Base-by-base conservation (phyloP, 1,140 invertebrate species). In the Armadillidium nasatum region DNA sequence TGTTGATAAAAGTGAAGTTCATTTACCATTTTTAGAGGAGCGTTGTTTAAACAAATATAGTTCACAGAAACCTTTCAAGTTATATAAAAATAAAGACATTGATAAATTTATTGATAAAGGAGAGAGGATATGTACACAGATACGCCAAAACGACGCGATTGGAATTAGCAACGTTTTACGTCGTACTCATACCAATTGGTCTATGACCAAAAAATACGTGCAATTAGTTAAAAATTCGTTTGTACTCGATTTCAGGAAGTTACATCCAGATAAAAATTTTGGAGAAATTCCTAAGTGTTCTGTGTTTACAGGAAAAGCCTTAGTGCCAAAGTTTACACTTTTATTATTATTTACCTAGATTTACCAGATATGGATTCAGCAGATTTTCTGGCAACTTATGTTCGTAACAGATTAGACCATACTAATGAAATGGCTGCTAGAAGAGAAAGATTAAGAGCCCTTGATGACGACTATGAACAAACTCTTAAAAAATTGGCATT, bases 11-110 rank as follows among this genome's bases (percentile, higher is more conserved):
- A 81, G 83, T 50, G 86, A 87, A 77, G 83, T 87, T 22, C 89
- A 90, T 83, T 85, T 93, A 75, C 91, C 91, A 9, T 92, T 89
- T 89, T 88, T 88, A 2, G 90, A 92, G 82, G 90, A 92, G 82
- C 86, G 89, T 77, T 89, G 88, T 3, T 84, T 90, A 73, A 85
- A 88, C 72, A 87, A 88, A 81, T 90, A 88, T 81, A 79, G 83
- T 76, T 82, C 84, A 66, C 82, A 78, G 69, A 83, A 75, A 23
- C 81, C 73, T 7, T 76, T 81, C 77, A 76, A 73, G 19, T 77
- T 73, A 66, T 81, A 81, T 33, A 45, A 78, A n/a, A 81, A 81
- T 67, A 22, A 21, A 67, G 79, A 81, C 13, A 81, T 81, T 45
- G 79, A 81, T 67, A 50, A 73, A 21, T 77, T 69, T 44, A 78